phyloP scores from a whole-genome alignment of 2,797 vertebrate species.

The Girardinus metallicus region DNA sequence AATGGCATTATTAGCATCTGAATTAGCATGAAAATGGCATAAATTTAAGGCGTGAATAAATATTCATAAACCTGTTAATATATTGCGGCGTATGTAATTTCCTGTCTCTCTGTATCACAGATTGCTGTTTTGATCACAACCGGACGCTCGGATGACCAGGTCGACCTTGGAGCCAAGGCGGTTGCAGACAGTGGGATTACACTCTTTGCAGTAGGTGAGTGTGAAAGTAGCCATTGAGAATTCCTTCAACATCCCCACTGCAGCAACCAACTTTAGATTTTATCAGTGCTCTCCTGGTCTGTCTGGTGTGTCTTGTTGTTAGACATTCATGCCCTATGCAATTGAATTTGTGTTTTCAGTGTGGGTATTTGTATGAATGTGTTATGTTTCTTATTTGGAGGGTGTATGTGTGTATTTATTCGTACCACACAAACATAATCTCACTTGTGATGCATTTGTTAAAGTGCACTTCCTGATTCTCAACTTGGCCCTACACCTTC shows the following conservation, averaged over 20 bases:
- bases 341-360: constrained; percentile 63
- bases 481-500: constrained; percentile 26
- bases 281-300: constrained; percentile 48
- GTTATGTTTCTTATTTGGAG: constrained; percentile 19
- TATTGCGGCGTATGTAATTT: background rate
- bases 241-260: constrained; percentile 60
- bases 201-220: constrained; percentile 88
- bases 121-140: constrained; percentile 85
- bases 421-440: background rate
- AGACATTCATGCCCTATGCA: constrained; percentile 62
- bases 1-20: background rate
- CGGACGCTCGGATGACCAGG: constrained; percentile 81
- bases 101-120: constrained; percentile 59
- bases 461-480: constrained; percentile 22
- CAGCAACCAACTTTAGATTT: constrained; percentile 49
- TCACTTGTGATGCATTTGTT: constrained; percentile 16
- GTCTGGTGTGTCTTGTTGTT: constrained; percentile 58
- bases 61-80: background rate
- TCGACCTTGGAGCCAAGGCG: constrained; percentile 74
- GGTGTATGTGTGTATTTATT: constrained; percentile 1
- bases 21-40: background rate
- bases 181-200: constrained; percentile 86
- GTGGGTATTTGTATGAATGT: constrained; percentile 35
- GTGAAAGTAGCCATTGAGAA: constrained; percentile 51
- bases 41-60: constrained; percentile 1